phyloP scores from a whole-genome alignment of 1,140 invertebrate species.

The Asobara japonica region DNA sequence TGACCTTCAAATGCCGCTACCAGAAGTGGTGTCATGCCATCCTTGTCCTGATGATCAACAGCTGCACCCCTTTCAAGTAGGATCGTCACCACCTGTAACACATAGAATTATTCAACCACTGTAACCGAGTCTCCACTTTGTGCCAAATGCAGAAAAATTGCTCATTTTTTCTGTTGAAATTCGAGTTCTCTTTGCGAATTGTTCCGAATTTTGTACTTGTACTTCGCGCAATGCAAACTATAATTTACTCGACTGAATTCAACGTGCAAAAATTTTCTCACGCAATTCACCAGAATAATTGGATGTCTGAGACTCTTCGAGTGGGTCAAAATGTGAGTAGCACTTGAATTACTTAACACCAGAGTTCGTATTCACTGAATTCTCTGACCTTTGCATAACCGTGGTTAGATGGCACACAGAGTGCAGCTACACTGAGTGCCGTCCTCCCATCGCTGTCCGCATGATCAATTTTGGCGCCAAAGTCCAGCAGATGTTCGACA shows the following conservation, averaged over 20 bases:
- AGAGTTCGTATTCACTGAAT: not conserved
- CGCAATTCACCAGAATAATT: no score
- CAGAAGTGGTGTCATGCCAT: constrained; percentile 91
- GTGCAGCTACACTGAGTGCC: constrained; percentile 88
- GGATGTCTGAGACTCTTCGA: no score
- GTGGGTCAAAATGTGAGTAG: no score
- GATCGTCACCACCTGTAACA: constrained; percentile 72
- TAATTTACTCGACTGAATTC: no score
- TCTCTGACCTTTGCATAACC: constrained; percentile 72
- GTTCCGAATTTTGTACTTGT: no score
- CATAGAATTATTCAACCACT: not conserved
- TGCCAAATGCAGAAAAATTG: no score
- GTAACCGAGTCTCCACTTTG: not conserved
- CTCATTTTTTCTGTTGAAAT: no score
- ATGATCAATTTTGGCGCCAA: constrained; percentile 87
- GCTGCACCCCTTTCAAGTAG: constrained; percentile 86
- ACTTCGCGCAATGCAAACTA: no score
- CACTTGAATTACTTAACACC: no score
- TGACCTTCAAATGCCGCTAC: constrained; percentile 96
- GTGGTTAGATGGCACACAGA: constrained; percentile 89
- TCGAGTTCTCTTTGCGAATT: no score
- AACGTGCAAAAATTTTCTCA: no score
- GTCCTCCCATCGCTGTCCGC: constrained; percentile 91
- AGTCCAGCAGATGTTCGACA: constrained; percentile 84
- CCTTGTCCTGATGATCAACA: constrained; percentile 89